Evolutionary conservation across 2,113 vertebrate genomes (phyloP).

Genomic region (Myrmecobius fasciatus): DNA sequence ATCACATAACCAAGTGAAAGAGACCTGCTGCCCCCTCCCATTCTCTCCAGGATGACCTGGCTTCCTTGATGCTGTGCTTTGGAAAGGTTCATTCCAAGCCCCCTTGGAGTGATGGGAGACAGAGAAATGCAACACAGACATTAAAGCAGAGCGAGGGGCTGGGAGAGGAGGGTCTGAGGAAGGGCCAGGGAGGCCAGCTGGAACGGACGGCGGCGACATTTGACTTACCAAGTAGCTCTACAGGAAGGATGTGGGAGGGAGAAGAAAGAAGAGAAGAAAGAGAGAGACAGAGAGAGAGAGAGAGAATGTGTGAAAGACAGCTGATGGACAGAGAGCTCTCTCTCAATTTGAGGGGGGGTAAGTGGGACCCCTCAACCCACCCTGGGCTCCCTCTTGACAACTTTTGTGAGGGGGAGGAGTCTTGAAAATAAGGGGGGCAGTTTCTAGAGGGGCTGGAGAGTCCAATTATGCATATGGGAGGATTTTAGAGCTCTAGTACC

Average conservation of each 20-base stretch:
- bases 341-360: background rate
- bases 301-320: constrained; percentile 85
- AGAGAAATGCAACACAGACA: constrained; percentile 65
- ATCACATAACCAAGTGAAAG: background rate
- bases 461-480: background rate
- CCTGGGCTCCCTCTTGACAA: background rate
- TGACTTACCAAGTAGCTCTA: constrained; percentile 92
- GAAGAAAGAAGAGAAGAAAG: constrained; percentile 72
- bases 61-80: constrained; percentile 44
- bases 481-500: background rate
- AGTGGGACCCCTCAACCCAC: accelerated
- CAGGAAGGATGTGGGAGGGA: constrained; percentile 84
- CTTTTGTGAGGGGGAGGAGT: background rate
- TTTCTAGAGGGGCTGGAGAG: background rate
- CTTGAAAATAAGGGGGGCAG: background rate
- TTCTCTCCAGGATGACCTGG: constrained; percentile 31
- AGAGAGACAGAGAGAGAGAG: constrained; percentile 80
- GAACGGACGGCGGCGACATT: constrained; percentile 54
- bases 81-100: constrained; percentile 66
- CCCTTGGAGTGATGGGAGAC: constrained; percentile 66
- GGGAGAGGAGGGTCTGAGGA: background rate
- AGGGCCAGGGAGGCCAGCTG: constrained; percentile 60
- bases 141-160: background rate
- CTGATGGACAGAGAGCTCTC: constrained; percentile 67
- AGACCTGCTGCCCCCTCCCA: background rate